Percentiles rank a stretch among this genome's conserved stretches.
phyloP scores from a whole-genome alignment of 30 jellyfish, hydroid and myxozoan genomes.

The Hydractinia echinata region DNA sequence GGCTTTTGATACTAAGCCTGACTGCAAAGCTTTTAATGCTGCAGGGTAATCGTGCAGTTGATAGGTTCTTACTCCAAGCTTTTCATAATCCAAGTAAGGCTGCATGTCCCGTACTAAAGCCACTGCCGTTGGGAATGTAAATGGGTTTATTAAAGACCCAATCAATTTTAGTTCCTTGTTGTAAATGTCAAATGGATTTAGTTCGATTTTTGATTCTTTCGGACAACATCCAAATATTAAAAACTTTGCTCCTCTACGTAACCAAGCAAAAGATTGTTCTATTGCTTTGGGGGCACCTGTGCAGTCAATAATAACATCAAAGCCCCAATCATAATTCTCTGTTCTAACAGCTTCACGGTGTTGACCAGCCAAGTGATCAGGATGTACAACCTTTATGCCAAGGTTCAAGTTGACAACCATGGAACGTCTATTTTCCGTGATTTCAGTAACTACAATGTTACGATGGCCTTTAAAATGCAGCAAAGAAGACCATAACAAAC shows the following conservation, averaged over 20 bases:
- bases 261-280: constrained; percentile 66
- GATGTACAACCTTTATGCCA: constrained; percentile 84
- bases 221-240: constrained; percentile 95
- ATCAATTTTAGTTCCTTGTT: constrained; percentile 62
- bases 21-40: constrained; percentile 65
- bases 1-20: constrained; percentile 78
- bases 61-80: constrained; percentile 57
- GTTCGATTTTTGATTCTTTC: constrained; percentile 47
- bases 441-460: constrained; percentile 65
- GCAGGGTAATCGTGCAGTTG: constrained; percentile 65
- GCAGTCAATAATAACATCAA: constrained; percentile 88
- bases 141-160: constrained; percentile 94
- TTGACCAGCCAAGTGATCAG: constrained; percentile 67
- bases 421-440: constrained; percentile 69
- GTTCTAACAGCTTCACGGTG: constrained; percentile 58
- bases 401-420: constrained; percentile 53
- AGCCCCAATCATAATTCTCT: constrained; percentile 87
- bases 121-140: constrained; percentile 87
- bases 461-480: constrained; percentile 89
- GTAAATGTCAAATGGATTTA: constrained; percentile 87
- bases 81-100: constrained; percentile 61
- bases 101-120: constrained; percentile 75
- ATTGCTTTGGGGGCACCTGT: constrained; percentile 95
- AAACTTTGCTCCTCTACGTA: constrained; percentile 77
- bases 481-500: constrained; percentile 84